These are phyloP conservation scores for Nowickia ferox DNA, from an alignment of 2,888 invertebrate species.

Conservation along the genomic window DNA sequence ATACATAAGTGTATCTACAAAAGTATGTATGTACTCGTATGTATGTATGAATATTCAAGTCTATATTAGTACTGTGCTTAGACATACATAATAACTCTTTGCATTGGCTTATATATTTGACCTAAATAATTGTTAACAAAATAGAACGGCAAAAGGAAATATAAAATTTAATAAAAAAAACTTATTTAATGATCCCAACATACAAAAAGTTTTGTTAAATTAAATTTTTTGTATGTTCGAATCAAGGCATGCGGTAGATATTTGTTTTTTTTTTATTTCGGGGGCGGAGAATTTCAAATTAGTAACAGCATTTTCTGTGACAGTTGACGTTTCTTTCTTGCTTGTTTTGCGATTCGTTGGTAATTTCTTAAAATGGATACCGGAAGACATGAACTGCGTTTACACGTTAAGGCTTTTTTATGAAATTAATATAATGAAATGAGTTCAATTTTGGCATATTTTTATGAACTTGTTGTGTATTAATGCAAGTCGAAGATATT, in stretches of 20 bases:
- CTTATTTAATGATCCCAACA: not conserved
- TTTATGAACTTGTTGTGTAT: too few species aligned
- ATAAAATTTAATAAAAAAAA: slow-evolving; percentile 1
- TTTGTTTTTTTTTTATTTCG: not conserved
- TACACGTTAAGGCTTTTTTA: too few species aligned
- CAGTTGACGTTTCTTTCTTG: too few species aligned
- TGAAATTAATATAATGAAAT: too few species aligned
- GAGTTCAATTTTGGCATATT: too few species aligned
- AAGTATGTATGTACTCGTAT: not conserved
- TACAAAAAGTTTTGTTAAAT: not conserved
- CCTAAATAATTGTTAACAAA: slow-evolving; percentile 25
- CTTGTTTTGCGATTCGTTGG: too few species aligned
- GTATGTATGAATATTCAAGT: not conserved
- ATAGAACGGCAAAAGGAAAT: slow-evolving; percentile 22
- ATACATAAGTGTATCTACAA: too few species aligned
- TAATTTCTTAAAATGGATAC: too few species aligned
- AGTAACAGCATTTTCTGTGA: too few species aligned
- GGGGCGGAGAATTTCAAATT: not conserved
- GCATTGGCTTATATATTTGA: not conserved
- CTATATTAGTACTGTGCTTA: not conserved
- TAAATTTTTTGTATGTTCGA: not conserved
- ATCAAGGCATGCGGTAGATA: not conserved
- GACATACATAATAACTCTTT: not conserved
- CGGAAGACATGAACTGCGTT: too few species aligned
- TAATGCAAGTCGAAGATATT: too few species aligned